These are phyloP conservation scores for Cylloceria caligata DNA, from an alignment of 2,888 invertebrate species.

Conservation along the genomic window DNA sequence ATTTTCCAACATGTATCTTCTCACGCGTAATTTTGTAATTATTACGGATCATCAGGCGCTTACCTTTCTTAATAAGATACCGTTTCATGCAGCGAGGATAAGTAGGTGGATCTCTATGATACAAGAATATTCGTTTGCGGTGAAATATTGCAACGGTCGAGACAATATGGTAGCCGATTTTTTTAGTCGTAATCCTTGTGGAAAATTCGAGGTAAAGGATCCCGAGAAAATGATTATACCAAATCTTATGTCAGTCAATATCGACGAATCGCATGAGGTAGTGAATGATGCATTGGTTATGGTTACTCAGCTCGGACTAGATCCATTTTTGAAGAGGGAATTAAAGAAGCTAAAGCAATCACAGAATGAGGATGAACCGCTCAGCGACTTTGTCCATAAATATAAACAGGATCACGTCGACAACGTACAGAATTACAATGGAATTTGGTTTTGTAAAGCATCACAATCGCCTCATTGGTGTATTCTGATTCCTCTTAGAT, in stretches of 20 bases:
- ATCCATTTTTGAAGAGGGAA: not conserved
- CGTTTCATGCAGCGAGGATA: not conserved
- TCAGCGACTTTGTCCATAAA: not conserved
- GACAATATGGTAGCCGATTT: not conserved
- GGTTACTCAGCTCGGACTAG: not conserved
- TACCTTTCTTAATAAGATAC: not conserved
- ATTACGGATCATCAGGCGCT: not conserved
- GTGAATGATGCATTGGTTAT: not conserved
- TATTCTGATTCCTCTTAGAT: not conserved
- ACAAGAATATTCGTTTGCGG: not conserved
- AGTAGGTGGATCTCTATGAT: not conserved
- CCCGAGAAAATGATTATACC: not conserved
- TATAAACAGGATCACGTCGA: not conserved
- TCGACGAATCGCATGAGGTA: not conserved
- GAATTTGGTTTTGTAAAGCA: not conserved
- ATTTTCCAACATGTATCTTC: no score
- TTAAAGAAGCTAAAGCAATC: not conserved
- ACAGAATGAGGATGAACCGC: not conserved
- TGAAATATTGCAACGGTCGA: not conserved
- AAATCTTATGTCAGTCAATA: not conserved
- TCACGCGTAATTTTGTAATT: not conserved
- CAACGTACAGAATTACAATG: not conserved
- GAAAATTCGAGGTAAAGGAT: not conserved
- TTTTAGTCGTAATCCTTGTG: not conserved
- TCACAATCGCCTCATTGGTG: not conserved